Evolutionary conservation across 2,888 invertebrate genomes (phyloP).

Genomic region (Acleris cristana): DNA sequence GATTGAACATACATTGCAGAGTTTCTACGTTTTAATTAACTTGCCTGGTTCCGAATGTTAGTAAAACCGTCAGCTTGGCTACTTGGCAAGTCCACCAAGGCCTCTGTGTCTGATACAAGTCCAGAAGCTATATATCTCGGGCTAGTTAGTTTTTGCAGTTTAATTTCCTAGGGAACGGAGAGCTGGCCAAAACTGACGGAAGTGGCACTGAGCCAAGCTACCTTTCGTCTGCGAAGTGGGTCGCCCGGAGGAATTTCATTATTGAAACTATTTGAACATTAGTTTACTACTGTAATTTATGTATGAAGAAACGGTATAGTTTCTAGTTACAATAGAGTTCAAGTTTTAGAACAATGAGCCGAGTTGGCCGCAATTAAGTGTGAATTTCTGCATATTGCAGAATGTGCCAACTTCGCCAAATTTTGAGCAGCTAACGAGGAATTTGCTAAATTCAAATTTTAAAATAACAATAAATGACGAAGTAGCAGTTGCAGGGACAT

Average conservation of each 20-base stretch:
- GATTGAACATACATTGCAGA: too few species aligned
- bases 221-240: constrained; percentile 58
- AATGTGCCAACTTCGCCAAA: too few species aligned
- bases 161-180: constrained; percentile 47
- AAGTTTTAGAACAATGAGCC: neutral
- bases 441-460: too few species aligned
- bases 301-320: constrained; percentile 20
- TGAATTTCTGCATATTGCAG: neutral
- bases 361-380: neutral
- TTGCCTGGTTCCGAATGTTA: neutral
- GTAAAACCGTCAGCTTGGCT: constrained; percentile 42
- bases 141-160: constrained; percentile 51
- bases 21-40: too few species aligned
- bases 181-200: constrained; percentile 57
- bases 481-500: too few species aligned
- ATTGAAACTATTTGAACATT: constrained; percentile 67
- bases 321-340: neutral
- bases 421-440: too few species aligned
- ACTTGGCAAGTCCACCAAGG: constrained; percentile 41
- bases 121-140: constrained; percentile 44
- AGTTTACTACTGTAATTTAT: constrained; percentile 33
- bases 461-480: too few species aligned
- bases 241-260: constrained; percentile 69
- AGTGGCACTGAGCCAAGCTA: constrained; percentile 69
- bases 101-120: constrained; percentile 44